Evolutionary conservation across 2,113 vertebrate genomes (phyloP).

Genomic region (Ardeotis arabs): DNA sequence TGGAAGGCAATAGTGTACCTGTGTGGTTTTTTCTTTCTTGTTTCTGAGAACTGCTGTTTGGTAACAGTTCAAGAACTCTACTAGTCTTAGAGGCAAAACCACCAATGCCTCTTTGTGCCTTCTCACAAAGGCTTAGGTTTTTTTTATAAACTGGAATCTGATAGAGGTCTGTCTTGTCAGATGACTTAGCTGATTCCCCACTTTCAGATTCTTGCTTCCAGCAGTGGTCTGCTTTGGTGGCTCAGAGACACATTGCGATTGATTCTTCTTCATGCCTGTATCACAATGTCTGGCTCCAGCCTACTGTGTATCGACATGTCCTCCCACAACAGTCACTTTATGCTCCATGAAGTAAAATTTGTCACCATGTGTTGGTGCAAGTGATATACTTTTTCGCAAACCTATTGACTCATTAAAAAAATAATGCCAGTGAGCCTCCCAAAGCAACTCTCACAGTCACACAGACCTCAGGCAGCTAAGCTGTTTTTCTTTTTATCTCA

Average conservation of each 20-base stretch:
- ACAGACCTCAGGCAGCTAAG: neutral
- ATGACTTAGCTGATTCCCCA: neutral
- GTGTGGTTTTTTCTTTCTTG: neutral
- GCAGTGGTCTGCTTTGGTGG: neutral
- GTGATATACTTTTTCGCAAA: neutral
- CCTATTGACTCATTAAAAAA: neutral
- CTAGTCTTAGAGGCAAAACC: neutral
- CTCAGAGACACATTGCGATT: neutral
- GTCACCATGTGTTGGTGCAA: fast-evolving
- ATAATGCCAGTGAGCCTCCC: neutral
- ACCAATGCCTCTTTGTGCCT: neutral
- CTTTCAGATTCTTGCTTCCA: neutral
- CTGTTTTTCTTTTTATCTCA: neutral
- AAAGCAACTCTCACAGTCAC: neutral
- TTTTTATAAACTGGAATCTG: neutral
- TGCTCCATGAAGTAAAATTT: neutral
- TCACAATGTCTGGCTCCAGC: neutral
- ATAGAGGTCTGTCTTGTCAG: neutral
- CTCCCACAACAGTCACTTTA: neutral
- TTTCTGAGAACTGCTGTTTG: neutral
- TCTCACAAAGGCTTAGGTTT: neutral
- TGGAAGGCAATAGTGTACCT: neutral
- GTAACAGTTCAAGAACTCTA: neutral
- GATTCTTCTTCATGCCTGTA: neutral
- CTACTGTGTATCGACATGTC: neutral